Base-by-base conservation (phyloP, 2,888 invertebrate species). In the Axea sp. region DNA sequence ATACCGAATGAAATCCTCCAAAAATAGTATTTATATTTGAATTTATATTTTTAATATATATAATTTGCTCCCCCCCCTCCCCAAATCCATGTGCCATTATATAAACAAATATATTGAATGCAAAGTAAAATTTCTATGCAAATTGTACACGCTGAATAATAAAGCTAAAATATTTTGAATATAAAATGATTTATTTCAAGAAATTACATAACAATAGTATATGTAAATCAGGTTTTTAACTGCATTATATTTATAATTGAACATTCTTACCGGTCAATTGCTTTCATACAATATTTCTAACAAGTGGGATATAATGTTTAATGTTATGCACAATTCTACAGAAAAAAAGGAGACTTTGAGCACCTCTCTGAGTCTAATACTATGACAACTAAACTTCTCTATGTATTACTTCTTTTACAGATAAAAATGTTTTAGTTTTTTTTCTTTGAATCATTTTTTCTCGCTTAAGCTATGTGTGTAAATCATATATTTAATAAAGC, bases 161-260 rank as follows among this genome's bases (percentile, higher is more conserved):
- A 24, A 24, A 28, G 6, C 8, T 9, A 17, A 9, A 1, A 9
- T 31, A 31, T 33, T 30, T 62, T 73, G 67, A 62, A 80, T 84
- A 83, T 78, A 84, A 86, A 86, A 86, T 81, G 81, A 76, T 84
- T 84, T 85, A 84, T 86, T 85, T 79, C 71, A 72, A 71, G 75
- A 78, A 77, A 76, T 81, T 81, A 81, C 79, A 81, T 82, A 82
- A 84, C 82, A 83, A 78, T 83, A 77, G 79, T 82, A 82, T 81
- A 82, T 81, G 80, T 80, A 82, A 84, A 84, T 82, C 78, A 84
- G 80, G 78, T 83, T 81, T 82, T 81, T 81, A 81, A 84, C 79
- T 83, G 83, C 82, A 81, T n/a, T n/a, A n/a, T n/a, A n/a, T 83
- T 79, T 79, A 68, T 76, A 72, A 78, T 78, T 75, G 75, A 77